These are phyloP conservation scores for Nymphalis c-album DNA, from an alignment of 2,888 invertebrate species.

Conservation along the genomic window DNA sequence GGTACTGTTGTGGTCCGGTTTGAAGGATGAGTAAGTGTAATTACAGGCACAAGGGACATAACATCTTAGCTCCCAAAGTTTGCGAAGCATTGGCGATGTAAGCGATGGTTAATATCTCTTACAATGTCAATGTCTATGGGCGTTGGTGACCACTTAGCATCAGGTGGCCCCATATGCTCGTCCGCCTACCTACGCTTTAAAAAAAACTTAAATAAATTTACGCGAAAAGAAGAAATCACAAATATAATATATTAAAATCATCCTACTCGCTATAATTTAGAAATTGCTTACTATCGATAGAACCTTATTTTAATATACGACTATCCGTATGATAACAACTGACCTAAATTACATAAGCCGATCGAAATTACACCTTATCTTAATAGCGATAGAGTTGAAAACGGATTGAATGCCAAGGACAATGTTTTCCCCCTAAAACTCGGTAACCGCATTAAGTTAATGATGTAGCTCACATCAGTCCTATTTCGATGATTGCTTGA, in stretches of 20 bases:
- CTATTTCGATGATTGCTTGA: conserved; percentile 28
- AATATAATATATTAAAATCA: neutral
- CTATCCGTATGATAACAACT: conserved; percentile 39
- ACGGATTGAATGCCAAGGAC: conserved; percentile 35
- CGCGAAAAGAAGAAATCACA: neutral
- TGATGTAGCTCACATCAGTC: conserved; percentile 37
- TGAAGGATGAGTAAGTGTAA: no score
- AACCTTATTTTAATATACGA: conserved; percentile 50
- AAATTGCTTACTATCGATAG: conserved; percentile 63
- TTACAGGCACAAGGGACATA: no score
- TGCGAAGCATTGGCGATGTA: no score
- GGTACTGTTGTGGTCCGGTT: no score
- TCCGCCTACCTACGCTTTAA: no score
- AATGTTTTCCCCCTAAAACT: conserved; percentile 40
- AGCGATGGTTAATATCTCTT: no score
- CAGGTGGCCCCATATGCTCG: no score
- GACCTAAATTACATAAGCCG: conserved; percentile 41
- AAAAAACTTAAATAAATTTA: no score
- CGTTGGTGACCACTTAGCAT: no score
- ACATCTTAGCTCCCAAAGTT: no score
- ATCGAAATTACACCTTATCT: conserved; percentile 49
- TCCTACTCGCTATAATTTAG: conserved; percentile 59
- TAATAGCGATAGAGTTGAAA: conserved; percentile 42
- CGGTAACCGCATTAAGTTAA: conserved; percentile 42
- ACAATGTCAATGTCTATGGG: no score